Conservation (phyloP, 2,113 vertebrate species). For the Microtus pennsylvanicus region DNA sequence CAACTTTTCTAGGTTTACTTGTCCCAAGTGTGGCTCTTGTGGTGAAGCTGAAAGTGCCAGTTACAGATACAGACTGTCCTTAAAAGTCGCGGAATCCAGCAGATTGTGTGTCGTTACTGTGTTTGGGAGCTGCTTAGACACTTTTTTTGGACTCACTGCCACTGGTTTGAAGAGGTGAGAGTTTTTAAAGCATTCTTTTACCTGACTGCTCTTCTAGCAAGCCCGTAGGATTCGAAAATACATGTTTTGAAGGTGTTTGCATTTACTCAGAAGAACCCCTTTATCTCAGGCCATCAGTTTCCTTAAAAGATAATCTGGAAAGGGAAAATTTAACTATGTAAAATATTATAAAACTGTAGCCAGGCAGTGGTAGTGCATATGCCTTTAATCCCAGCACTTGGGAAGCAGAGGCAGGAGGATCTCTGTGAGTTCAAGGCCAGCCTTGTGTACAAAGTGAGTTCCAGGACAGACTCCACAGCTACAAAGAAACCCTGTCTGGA, state of each 20-base stretch:
- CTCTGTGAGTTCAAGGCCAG: too few species aligned
- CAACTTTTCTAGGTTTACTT: constrained; percentile 84
- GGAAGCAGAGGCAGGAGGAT: too few species aligned
- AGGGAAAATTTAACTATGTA: constrained; percentile 14
- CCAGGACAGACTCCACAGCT: too few species aligned
- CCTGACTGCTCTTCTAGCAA: neutral
- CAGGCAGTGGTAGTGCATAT: too few species aligned
- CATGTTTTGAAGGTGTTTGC: neutral
- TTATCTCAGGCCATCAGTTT: neutral
- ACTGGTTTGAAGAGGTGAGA: constrained; percentile 86
- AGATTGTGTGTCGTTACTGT: constrained; percentile 86
- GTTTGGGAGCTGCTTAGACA: constrained; percentile 90
- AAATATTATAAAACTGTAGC: neutral
- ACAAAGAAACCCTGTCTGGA: too few species aligned
- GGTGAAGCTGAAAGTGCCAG: constrained; percentile 80
- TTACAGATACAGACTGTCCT: constrained; percentile 88
- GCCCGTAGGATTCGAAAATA: constrained; percentile 28
- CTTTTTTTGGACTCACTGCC: constrained; percentile 88
- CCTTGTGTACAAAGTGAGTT: too few species aligned
- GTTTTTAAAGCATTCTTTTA: constrained; percentile 56
- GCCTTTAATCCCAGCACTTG: too few species aligned
- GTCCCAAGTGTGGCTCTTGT: constrained; percentile 85
- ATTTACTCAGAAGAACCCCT: constrained; percentile 46
- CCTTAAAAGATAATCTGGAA: constrained; percentile 28
- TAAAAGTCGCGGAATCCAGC: constrained; percentile 85